phyloP scores from a whole-genome alignment of 2,888 invertebrate species.

The Carpatolechia fugitivella region DNA sequence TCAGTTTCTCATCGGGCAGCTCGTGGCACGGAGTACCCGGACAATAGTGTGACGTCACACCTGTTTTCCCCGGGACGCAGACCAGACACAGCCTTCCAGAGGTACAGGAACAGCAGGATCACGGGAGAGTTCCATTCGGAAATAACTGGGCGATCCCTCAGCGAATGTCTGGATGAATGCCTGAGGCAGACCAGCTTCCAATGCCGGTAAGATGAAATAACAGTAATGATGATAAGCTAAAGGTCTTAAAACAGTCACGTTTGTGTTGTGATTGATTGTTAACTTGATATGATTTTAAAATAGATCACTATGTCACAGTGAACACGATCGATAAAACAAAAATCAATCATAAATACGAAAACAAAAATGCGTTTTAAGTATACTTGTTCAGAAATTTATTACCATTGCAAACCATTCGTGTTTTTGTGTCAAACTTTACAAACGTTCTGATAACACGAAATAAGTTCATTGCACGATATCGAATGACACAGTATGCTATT shows the following conservation, averaged over 20 bases:
- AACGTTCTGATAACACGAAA: conserved; percentile 20
- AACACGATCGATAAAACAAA: not conserved
- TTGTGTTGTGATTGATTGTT: not conserved
- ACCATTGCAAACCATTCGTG: not conserved
- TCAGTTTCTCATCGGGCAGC: conserved; percentile 83
- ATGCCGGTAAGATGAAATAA: conserved; percentile 83
- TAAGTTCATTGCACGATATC: conserved; percentile 41
- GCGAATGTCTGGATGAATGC: conserved; percentile 94
- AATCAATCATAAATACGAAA: not conserved
- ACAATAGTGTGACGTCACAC: conserved; percentile 91
- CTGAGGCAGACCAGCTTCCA: conserved; percentile 93
- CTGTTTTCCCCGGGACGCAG: conserved; percentile 89
- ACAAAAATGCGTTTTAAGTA: not conserved
- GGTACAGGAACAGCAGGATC: conserved; percentile 91
- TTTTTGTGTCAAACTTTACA: conserved; percentile 21
- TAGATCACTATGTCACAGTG: not conserved
- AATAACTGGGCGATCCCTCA: conserved; percentile 91
- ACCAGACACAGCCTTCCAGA: conserved; percentile 93
- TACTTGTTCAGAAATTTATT: not conserved
- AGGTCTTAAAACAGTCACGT: too few relatives aligned
- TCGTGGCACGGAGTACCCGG: conserved; percentile 92
- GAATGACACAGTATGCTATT: conserved; percentile 31
- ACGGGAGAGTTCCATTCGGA: conserved; percentile 94
- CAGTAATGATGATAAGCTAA: not conserved
- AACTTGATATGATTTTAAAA: not conserved